Evolutionary conservation across 2,797 vertebrate genomes (phyloP).

Genomic region (Anomalospiza imberbis): DNA sequence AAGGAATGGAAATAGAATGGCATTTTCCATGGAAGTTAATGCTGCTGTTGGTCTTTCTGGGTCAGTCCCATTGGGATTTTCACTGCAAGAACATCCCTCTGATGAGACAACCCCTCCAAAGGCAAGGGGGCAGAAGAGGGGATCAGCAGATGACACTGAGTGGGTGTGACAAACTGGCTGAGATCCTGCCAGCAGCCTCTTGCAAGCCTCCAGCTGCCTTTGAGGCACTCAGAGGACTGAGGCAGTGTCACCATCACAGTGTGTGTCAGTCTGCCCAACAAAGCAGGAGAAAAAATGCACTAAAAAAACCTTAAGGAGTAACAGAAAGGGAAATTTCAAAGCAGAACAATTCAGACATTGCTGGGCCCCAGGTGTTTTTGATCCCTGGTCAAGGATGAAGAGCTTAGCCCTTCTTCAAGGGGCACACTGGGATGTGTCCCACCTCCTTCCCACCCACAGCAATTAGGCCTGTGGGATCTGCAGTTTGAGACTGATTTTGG

Average conservation of each 20-base stretch:
- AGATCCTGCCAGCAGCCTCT: constrained; percentile 10
- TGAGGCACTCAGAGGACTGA: not conserved
- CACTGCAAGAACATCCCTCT: not conserved
- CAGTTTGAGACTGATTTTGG: not conserved
- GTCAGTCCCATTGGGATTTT: not conserved
- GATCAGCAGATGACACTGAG: not conserved
- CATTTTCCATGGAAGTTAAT: not conserved
- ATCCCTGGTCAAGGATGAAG: not conserved
- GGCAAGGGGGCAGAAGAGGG: not conserved
- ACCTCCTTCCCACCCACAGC: not conserved
- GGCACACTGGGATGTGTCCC: not conserved
- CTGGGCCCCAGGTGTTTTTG: not conserved
- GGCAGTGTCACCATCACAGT: not conserved
- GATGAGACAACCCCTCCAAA: not conserved
- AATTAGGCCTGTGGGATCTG: not conserved
- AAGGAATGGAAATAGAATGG: not conserved
- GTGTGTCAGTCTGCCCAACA: not conserved
- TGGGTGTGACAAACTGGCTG: not conserved
- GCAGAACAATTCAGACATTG: not conserved
- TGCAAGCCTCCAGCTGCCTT: constrained; percentile 6
- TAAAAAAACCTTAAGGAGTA: not conserved
- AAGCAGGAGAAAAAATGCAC: not conserved
- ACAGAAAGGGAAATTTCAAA: not conserved
- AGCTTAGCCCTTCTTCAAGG: not conserved
- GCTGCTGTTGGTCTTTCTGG: not conserved